Evolutionary conservation across 2,797 vertebrate genomes (phyloP).

Genomic region (Carapus acus): DNA sequence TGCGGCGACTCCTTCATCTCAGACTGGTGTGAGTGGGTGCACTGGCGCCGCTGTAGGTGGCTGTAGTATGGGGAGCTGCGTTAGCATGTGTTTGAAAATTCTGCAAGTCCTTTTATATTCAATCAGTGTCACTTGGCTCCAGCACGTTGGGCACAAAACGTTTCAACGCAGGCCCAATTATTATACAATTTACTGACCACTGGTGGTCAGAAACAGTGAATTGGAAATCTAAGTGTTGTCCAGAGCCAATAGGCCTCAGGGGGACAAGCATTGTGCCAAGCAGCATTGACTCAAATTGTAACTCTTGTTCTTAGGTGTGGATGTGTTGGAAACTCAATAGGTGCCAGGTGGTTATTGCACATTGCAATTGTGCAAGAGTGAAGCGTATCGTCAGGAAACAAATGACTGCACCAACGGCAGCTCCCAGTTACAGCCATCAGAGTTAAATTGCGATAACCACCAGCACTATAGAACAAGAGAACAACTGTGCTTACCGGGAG

Average conservation of each 20-base stretch:
- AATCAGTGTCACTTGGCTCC: slow-evolving; percentile 31
- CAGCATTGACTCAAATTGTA: slow-evolving; percentile 36
- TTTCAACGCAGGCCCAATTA: slow-evolving; percentile 45
- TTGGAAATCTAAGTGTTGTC: slow-evolving; percentile 31
- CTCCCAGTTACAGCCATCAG: slow-evolving; percentile 23
- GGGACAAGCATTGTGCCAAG: slow-evolving; percentile 47
- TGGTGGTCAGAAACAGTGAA: slow-evolving; percentile 31
- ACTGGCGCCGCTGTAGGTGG: too few relatives aligned
- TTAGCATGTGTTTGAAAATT: slow-evolving; percentile 22
- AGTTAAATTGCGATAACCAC: slow-evolving; percentile 5
- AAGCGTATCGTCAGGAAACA: slow-evolving; percentile 8
- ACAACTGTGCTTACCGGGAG: slow-evolving; percentile 14
- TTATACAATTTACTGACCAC: slow-evolving; percentile 46
- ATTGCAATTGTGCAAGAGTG: slow-evolving; percentile 17
- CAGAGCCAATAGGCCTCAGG: slow-evolving; percentile 41
- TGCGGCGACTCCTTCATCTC: slow-evolving; percentile 21
- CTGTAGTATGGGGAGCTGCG: too few relatives aligned
- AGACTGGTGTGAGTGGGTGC: slow-evolving; percentile 25
- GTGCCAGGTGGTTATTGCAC: slow-evolving; percentile 20
- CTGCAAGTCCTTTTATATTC: slow-evolving; percentile 37
- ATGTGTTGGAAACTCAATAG: slow-evolving; percentile 32
- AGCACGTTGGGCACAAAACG: slow-evolving; percentile 47
- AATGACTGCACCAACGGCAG: slow-evolving; percentile 28
- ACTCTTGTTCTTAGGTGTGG: too few relatives aligned
- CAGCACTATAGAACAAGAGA: slow-evolving; percentile 22